A percentile compares a stretch with the other conserved stretches of the same genome.
phyloP scores from a whole-genome alignment of 2,113 vertebrate species.

The Chionodraco myersi region DNA sequence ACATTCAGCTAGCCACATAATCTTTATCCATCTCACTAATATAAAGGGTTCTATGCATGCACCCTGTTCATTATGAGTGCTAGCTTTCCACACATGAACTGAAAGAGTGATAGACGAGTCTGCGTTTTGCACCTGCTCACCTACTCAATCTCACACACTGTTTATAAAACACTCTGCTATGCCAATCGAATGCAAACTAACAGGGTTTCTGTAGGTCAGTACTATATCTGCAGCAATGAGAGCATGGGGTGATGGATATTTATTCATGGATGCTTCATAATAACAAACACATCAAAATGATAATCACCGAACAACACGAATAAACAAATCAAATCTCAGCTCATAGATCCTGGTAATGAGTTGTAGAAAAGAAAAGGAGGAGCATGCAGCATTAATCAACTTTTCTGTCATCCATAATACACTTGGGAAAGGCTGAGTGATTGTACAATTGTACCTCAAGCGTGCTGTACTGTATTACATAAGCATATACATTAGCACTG shows the following conservation, averaged over 20 bases:
- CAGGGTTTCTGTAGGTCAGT: constrained; percentile 1
- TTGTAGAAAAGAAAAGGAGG: constrained; percentile 22
- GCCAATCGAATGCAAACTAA: constrained; percentile 40
- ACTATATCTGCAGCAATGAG: constrained; percentile 45
- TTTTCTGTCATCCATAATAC: constrained; percentile 41
- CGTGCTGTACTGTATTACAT: constrained; percentile 66
- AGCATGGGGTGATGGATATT: constrained; percentile 50
- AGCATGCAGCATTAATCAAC: constrained; percentile 40
- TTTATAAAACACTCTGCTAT: constrained; percentile 9
- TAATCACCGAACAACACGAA: constrained; percentile 31
- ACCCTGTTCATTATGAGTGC: not conserved
- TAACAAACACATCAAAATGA: constrained; percentile 57
- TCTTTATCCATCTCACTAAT: not conserved
- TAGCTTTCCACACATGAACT: not conserved
- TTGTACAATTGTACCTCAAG: constrained; percentile 57
- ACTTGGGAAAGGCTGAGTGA: constrained; percentile 62
- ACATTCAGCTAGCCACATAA: not conserved
- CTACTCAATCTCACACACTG: not conserved
- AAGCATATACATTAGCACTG: constrained; percentile 54
- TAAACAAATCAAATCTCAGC: constrained; percentile 51
- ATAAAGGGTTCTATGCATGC: not conserved
- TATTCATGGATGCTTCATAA: constrained; percentile 49
- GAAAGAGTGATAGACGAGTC: not conserved
- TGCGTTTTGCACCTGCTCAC: not conserved
- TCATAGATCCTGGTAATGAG: constrained; percentile 63